A percentile compares a stretch with the other conserved stretches of the same genome.
phyloP scores from a whole-genome alignment of 2,797 vertebrate genomes.

The Rhadinocentrus ornatus region DNA sequence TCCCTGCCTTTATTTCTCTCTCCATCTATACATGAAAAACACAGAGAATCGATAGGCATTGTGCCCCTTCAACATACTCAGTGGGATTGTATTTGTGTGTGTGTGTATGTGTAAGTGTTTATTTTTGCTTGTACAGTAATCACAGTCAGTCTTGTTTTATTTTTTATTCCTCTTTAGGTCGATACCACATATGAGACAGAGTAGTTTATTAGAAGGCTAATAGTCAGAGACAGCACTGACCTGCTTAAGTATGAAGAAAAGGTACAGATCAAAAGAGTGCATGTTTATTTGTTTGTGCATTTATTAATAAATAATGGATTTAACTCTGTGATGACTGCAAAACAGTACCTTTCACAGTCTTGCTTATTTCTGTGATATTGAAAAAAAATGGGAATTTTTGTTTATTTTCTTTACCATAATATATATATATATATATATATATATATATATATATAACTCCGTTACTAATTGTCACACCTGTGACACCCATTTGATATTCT shows the following conservation, averaged over 20 bases:
- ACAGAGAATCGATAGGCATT: constrained; percentile 59
- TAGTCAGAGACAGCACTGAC: constrained; percentile 55
- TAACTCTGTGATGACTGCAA: constrained; percentile 31
- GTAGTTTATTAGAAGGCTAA: constrained; percentile 61
- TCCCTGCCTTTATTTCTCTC: constrained; percentile 40
- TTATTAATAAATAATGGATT: constrained; percentile 45
- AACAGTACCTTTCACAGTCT: background rate
- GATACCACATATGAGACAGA: constrained; percentile 57
- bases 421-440: no score
- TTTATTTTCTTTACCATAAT: background rate
- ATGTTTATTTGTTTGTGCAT: background rate
- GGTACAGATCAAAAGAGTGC: constrained; percentile 3
- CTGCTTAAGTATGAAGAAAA: constrained; percentile 38
- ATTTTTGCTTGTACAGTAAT: constrained; percentile 26
- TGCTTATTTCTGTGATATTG: background rate
- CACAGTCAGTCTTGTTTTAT: constrained; percentile 57
- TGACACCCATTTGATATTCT: no score
- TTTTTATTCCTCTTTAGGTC: constrained; percentile 56
- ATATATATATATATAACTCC: no score
- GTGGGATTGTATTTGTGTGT: constrained; percentile 20
- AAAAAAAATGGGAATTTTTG: background rate
- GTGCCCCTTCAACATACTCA: constrained; percentile 41
- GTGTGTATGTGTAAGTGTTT: background rate
- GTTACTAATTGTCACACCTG: no score
- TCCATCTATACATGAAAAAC: constrained; percentile 52